Evolutionary conservation across 2,888 invertebrate species (phyloP).

Genomic region (Oegoconia quadripuncta): DNA sequence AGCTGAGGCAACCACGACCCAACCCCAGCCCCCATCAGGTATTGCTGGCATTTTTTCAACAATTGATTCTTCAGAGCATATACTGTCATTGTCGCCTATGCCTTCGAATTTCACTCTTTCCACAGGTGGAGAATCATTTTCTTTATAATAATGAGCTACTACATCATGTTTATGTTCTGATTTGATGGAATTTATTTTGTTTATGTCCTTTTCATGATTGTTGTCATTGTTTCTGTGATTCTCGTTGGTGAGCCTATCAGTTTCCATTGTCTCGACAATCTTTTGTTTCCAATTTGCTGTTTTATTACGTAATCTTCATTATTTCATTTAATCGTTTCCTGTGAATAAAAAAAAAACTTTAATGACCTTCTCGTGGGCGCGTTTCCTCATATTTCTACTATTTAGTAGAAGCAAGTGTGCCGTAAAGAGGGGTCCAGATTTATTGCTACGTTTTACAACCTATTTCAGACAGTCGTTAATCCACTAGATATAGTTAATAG

Average conservation of each 20-base stretch:
- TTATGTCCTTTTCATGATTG: conserved; percentile 37
- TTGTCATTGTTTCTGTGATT: conserved; percentile 17
- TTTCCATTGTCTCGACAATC: conserved; percentile 27
- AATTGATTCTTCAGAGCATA: conserved; percentile 54
- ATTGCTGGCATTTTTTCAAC: conserved; percentile 75
- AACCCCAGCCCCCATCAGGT: conserved; percentile 93
- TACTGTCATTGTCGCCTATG: conserved; percentile 65
- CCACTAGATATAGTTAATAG: too few relatives aligned
- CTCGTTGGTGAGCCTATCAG: conserved; percentile 20
- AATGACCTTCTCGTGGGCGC: too few relatives aligned
- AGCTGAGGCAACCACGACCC: conserved; percentile 92
- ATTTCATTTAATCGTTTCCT: not conserved
- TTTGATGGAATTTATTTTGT: conserved; percentile 61
- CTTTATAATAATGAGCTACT: conserved; percentile 39
- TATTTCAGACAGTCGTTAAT: too few relatives aligned
- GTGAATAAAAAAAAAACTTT: not conserved
- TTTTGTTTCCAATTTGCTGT: not conserved
- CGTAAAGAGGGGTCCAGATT: too few relatives aligned
- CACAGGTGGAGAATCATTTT: conserved; percentile 32
- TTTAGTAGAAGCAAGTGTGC: too few relatives aligned
- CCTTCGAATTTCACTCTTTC: conserved; percentile 70
- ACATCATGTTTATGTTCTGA: conserved; percentile 41
- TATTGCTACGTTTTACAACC: too few relatives aligned
- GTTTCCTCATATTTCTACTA: too few relatives aligned
- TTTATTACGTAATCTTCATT: conserved; percentile 1